Percentiles rank a stretch among this genome's conserved stretches.
These are phyloP conservation scores for Orchesella cincta DNA, from an alignment of 1,140 invertebrate genomes.

Conservation along the genomic window DNA sequence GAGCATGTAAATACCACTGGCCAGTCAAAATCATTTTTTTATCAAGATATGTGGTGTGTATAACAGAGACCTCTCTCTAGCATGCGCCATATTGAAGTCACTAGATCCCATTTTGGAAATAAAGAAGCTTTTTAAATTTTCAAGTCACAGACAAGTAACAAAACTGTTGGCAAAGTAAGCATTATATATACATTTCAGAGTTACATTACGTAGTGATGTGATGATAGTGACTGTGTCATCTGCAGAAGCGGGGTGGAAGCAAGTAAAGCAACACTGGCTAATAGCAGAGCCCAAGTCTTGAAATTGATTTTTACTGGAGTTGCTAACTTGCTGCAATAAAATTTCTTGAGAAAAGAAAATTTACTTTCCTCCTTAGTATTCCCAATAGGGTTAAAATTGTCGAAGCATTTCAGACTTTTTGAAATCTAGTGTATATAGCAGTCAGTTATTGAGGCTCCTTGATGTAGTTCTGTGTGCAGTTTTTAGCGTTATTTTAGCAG, in stretches of 20 bases:
- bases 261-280: not conserved
- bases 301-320: not conserved
- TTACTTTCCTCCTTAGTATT: not conserved
- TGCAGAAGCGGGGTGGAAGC: not conserved
- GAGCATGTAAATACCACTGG: not conserved
- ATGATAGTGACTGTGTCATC: not conserved
- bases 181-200: not conserved
- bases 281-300: not conserved
- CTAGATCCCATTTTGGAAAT: not conserved
- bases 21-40: not conserved
- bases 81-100: not conserved
- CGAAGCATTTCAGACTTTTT: not conserved
- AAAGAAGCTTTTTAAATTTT: too few relatives aligned
- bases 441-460: too few relatives aligned
- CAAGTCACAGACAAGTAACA: not conserved
- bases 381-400: slow-evolving; percentile 1
- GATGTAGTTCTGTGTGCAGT: too few relatives aligned
- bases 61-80: not conserved
- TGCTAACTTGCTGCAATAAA: not conserved
- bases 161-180: not conserved
- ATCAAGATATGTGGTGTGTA: not conserved
- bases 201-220: not conserved
- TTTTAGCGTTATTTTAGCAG: too few relatives aligned
- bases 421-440: too few relatives aligned
- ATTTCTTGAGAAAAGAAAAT: not conserved